These are phyloP conservation scores for Myzus persicae DNA, from an alignment of 1,140 invertebrate species.

Conservation along the genomic window DNA sequence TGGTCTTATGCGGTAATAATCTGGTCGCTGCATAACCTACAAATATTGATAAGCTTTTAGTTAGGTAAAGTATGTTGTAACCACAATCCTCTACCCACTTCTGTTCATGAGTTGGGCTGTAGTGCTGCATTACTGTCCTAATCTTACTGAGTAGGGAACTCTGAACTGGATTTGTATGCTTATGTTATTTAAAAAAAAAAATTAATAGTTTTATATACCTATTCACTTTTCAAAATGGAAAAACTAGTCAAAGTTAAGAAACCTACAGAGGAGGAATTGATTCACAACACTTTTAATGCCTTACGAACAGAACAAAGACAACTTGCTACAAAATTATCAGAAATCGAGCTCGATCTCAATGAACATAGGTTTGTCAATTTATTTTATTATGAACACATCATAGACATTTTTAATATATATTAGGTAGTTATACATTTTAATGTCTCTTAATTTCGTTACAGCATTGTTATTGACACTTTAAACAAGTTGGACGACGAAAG, in stretches of 20 bases:
- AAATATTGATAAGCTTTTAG: neutral
- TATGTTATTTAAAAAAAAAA: neutral
- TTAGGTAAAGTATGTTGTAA: neutral
- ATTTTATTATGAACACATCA: neutral
- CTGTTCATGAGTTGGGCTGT: no score
- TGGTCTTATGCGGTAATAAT: neutral
- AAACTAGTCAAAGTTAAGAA: slow-evolving; percentile 44
- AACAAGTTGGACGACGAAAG: slow-evolving; percentile 83
- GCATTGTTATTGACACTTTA: slow-evolving; percentile 93
- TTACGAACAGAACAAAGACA: slow-evolving; percentile 86
- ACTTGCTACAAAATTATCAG: slow-evolving; percentile 84
- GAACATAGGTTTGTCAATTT: slow-evolving; percentile 84
- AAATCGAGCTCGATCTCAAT: slow-evolving; percentile 91
- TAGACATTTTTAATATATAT: neutral
- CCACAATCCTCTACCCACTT: neutral
- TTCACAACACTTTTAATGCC: slow-evolving; percentile 84
- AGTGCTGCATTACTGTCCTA: no score
- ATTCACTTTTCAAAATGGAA: neutral
- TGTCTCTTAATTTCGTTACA: slow-evolving; percentile 67
- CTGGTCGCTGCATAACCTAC: neutral
- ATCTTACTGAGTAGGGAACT: neutral
- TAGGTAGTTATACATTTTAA: neutral
- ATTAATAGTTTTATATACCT: neutral
- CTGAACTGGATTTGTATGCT: neutral
- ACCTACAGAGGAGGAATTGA: slow-evolving; percentile 71